phyloP scores from a whole-genome alignment of 2,113 vertebrate species.

The Chascanopsetta lugubris region DNA sequence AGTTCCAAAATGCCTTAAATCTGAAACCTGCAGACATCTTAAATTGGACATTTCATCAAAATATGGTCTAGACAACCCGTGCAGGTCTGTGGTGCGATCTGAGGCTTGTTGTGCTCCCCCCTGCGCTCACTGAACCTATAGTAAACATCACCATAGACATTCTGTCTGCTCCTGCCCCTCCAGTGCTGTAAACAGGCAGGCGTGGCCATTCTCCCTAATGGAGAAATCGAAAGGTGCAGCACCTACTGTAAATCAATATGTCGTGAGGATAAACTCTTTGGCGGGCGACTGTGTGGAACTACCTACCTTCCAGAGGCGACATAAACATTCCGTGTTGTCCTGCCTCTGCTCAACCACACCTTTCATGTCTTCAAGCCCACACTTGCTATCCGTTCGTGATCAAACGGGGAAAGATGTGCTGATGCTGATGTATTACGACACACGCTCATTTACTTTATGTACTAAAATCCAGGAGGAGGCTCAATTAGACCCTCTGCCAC shows the following conservation, averaged over 20 bases:
- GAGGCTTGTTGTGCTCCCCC: constrained; percentile 18
- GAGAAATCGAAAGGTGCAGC: constrained; percentile 76
- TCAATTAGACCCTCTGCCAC: constrained; percentile 88
- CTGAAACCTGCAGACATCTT: too few species aligned
- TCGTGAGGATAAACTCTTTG: constrained; percentile 55
- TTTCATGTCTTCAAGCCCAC: constrained; percentile 18
- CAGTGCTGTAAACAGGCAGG: constrained; percentile 69
- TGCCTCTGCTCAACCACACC: constrained; percentile 4
- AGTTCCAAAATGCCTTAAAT: too few species aligned
- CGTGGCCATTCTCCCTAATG: constrained; percentile 76
- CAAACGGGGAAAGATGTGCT: constrained; percentile 45
- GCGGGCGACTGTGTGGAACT: constrained; percentile 47
- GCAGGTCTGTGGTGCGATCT: not conserved
- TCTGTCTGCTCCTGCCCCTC: constrained; percentile 45
- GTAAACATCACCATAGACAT: constrained; percentile 40
- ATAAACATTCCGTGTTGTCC: constrained; percentile 4
- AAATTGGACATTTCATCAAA: too few species aligned
- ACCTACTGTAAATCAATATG: constrained; percentile 75
- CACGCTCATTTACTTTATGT: constrained; percentile 36
- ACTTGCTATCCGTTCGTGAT: constrained; percentile 35
- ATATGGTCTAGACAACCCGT: not conserved
- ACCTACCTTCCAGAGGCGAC: constrained; percentile 32
- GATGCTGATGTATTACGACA: constrained; percentile 17
- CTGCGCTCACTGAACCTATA: constrained; percentile 22
- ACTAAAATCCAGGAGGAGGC: constrained; percentile 73